Evolutionary conservation across 2,888 invertebrate genomes (phyloP).

Genomic region (Acrobasis repandana): DNA sequence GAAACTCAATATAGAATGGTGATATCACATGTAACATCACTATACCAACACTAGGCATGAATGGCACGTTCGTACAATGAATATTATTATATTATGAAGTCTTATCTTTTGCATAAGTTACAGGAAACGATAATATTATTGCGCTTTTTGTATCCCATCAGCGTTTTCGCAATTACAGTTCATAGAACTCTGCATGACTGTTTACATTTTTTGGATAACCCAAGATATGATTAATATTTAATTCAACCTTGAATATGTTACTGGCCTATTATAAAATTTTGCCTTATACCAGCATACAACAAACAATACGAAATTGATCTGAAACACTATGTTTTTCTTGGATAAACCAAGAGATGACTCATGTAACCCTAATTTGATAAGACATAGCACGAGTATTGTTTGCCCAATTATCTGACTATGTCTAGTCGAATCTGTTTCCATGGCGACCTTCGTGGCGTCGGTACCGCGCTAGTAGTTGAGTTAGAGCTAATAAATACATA

Average conservation of each 20-base stretch:
- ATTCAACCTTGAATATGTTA: too few species aligned
- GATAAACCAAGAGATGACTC: neutral
- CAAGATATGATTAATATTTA: neutral
- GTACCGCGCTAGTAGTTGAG: too few species aligned
- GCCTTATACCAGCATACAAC: too few species aligned
- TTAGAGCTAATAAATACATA: too few species aligned
- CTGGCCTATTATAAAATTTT: too few species aligned
- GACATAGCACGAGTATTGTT: neutral
- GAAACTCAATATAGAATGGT: constrained; percentile 1
- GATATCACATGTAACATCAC: constrained; percentile 10
- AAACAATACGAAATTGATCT: too few species aligned
- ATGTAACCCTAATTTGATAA: constrained; percentile 14
- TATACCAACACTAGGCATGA: neutral
- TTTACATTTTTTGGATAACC: neutral
- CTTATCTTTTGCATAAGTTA: constrained; percentile 36
- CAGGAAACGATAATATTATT: constrained; percentile 33
- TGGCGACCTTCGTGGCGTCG: too few species aligned
- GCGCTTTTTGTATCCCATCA: constrained; percentile 32
- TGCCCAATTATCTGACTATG: constrained; percentile 16
- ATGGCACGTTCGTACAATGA: constrained; percentile 10
- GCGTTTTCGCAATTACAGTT: constrained; percentile 40
- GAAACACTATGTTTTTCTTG: neutral
- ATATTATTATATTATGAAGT: constrained; percentile 2
- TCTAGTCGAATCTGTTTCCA: constrained; percentile 34
- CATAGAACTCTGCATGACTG: constrained; percentile 44